phyloP scores from a whole-genome alignment of 2,888 invertebrate genomes.

The Patella caerulea region DNA sequence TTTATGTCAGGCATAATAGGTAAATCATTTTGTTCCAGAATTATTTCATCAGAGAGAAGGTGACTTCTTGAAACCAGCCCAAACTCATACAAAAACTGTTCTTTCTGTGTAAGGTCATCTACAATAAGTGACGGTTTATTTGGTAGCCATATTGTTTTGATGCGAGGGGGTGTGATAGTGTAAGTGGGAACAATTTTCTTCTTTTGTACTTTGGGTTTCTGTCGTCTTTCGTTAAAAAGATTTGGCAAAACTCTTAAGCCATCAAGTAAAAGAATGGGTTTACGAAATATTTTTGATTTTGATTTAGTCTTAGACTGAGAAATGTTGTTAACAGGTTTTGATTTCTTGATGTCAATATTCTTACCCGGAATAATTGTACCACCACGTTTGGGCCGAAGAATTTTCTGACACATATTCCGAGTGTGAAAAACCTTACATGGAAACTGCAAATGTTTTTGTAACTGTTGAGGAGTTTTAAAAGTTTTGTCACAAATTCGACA shows the following conservation, averaged over 20 bases:
- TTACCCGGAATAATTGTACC: conserved; percentile 6
- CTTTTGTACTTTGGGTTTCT: conserved; percentile 18
- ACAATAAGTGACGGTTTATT: conserved; percentile 16
- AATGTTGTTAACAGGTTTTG: not conserved
- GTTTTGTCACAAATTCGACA: conserved; percentile 28
- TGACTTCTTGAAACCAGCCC: conserved; percentile 23
- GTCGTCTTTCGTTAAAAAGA: conserved; percentile 11
- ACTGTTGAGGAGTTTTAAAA: conserved; percentile 18
- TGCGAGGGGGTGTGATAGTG: not conserved
- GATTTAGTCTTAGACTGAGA: conserved; percentile 2
- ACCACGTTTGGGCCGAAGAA: conserved; percentile 30
- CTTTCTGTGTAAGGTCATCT: conserved; percentile 27
- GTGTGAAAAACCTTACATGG: conserved; percentile 31
- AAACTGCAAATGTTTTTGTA: conserved; percentile 28
- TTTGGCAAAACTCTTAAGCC: conserved; percentile 15
- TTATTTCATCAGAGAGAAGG: not conserved
- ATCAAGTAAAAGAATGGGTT: conserved; percentile 25
- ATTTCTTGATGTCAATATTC: conserved; percentile 21
- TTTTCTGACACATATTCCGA: conserved; percentile 28
- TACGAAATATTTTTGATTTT: conserved; percentile 17
- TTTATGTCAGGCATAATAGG: not conserved
- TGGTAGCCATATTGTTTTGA: conserved; percentile 24
- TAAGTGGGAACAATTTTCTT: conserved; percentile 10
- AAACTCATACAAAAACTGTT: conserved; percentile 32
- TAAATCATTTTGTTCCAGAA: not conserved